Evolutionary conservation across 2,888 invertebrate species (phyloP).

Genomic region (Rhagonycha lutea): DNA sequence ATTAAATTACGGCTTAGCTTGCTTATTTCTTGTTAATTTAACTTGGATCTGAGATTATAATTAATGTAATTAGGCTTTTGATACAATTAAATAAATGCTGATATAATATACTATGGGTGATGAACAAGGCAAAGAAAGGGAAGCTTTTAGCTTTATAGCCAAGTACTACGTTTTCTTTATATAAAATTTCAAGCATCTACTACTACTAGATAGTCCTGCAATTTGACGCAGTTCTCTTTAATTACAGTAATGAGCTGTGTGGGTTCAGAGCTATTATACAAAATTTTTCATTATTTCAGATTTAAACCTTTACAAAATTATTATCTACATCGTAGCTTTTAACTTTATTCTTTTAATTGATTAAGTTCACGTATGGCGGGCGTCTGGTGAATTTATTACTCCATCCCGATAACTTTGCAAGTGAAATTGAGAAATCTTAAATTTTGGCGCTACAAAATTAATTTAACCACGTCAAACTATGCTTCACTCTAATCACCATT

Average conservation of each 20-base stretch:
- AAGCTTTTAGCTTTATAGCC: conserved; percentile 1
- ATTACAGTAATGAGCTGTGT: conserved; percentile 36
- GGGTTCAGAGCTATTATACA: conserved; percentile 6
- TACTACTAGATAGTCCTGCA: conserved; percentile 16
- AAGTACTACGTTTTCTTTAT: conserved; percentile 11
- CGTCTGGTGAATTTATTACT: background rate
- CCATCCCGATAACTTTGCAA: background rate
- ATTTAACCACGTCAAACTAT: background rate
- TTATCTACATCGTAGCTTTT: background rate
- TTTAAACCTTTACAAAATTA: background rate
- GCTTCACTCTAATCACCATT: background rate
- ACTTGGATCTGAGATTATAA: conserved; percentile 5
- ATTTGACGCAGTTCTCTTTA: conserved; percentile 29
- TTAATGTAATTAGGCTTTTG: conserved; percentile 18
- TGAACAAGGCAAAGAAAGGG: conserved; percentile 1
- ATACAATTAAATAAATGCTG: conserved; percentile 20
- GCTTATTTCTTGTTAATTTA: conserved; percentile 11
- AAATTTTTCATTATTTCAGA: background rate
- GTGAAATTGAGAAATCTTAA: background rate
- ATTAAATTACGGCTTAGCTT: conserved; percentile 7
- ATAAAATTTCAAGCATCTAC: conserved; percentile 7
- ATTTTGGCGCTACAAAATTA: background rate
- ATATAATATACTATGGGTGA: conserved; percentile 5
- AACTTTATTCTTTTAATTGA: background rate
- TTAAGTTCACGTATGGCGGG: background rate